A percentile compares a stretch with the other conserved stretches of the same genome.
phyloP scores from a whole-genome alignment of 2,888 invertebrate genomes.

The Adelphocoris suturalis region DNA sequence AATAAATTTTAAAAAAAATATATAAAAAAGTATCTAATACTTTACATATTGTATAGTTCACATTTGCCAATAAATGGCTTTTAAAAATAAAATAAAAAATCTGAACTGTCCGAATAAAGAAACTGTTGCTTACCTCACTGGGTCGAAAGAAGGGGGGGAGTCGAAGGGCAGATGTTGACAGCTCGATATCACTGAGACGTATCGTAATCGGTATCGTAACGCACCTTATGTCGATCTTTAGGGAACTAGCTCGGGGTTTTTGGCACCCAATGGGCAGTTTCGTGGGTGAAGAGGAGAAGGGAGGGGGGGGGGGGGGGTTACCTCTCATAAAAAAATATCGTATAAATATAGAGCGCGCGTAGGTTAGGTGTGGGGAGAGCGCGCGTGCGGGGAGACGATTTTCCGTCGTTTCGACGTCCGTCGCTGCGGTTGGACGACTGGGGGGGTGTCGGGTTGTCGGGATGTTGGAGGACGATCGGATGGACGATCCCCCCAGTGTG shows the following conservation, averaged over 20 bases:
- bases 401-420: background rate
- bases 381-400: background rate
- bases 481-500: constrained; percentile 21
- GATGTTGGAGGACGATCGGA: background rate
- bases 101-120: background rate
- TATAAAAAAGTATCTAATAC: too few relatives aligned
- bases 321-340: too few relatives aligned
- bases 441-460: background rate
- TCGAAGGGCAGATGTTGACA: constrained; percentile 1
- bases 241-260: background rate
- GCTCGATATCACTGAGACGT: constrained; percentile 15
- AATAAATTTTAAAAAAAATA: too few relatives aligned
- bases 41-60: too few relatives aligned
- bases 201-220: background rate
- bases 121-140: constrained; percentile 5
- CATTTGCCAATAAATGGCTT: too few relatives aligned
- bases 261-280: background rate
- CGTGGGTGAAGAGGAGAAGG: background rate
- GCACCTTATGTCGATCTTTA: background rate
- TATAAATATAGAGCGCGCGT: too few relatives aligned
- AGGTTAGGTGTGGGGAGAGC: background rate
- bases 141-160: background rate
- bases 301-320: background rate
- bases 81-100: too few relatives aligned
- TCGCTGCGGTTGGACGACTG: background rate